A percentile compares a stretch with the other conserved stretches of the same genome.
These are phyloP conservation scores for Furcula furcula DNA, from an alignment of 2,888 invertebrate species.

Conservation along the genomic window DNA sequence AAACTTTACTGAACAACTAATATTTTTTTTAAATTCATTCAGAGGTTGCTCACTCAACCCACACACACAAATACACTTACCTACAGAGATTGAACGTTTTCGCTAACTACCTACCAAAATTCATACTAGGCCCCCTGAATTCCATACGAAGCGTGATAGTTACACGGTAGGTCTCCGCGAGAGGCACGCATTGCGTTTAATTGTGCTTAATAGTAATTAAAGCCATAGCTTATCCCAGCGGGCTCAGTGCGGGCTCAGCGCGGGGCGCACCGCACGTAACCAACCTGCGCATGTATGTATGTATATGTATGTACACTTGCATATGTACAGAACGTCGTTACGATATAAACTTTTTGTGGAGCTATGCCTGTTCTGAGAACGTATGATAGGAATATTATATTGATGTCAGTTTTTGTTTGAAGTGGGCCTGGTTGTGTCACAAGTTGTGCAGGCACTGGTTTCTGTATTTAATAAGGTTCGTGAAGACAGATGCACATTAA, in stretches of 20 bases:
- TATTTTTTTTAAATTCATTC: no score
- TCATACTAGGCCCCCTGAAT: no score
- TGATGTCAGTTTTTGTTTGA: slow-evolving; percentile 2
- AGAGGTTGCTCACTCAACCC: no score
- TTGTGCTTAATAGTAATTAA: slow-evolving; percentile 43
- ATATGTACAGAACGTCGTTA: slow-evolving; percentile 7
- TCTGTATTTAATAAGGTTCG: no score
- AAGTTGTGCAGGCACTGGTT: not conserved
- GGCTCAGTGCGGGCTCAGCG: slow-evolving; percentile 13
- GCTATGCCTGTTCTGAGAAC: slow-evolving; percentile 1
- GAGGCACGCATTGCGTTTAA: slow-evolving; percentile 37
- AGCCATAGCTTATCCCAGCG: slow-evolving; percentile 31
- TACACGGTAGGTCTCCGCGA: slow-evolving; percentile 21
- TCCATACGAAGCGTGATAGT: slow-evolving; percentile 19
- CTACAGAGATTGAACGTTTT: no score
- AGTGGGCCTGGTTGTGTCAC: not conserved
- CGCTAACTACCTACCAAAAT: no score
- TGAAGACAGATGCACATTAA: no score
- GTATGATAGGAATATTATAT: slow-evolving; percentile 1
- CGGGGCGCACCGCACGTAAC: slow-evolving; percentile 17
- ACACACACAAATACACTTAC: no score
- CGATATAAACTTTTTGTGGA: slow-evolving; percentile 5
- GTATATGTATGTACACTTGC: not conserved
- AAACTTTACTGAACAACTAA: no score
- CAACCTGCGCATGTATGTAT: slow-evolving; percentile 6